phyloP scores from a whole-genome alignment of 2,113 vertebrate species.

The Cynopterus brachyotis region DNA sequence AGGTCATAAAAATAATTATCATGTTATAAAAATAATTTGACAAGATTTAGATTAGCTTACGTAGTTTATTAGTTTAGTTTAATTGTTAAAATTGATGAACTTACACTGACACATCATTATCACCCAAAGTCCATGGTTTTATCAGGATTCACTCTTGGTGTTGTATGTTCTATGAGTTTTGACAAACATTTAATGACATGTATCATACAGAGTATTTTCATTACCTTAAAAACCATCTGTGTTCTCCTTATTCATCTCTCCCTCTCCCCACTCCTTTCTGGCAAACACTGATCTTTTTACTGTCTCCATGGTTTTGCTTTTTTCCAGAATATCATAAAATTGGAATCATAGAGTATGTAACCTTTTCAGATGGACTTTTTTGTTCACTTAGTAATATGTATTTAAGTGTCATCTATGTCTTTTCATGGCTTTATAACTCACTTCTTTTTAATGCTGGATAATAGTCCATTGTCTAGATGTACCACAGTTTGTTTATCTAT shows the following conservation, averaged over 20 bases:
- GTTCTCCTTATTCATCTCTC: background rate
- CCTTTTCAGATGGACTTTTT: background rate
- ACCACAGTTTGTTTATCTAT: background rate
- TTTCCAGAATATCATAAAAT: background rate
- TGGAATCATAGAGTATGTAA: background rate
- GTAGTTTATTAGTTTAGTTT: slow-evolving; percentile 5
- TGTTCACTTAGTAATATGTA: background rate
- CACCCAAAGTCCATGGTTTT: background rate
- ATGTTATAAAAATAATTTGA: background rate
- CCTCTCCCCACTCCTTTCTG: background rate
- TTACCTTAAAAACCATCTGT: background rate
- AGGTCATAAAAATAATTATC: background rate
- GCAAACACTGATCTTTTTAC: background rate
- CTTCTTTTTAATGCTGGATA: background rate
- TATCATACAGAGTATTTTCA: background rate
- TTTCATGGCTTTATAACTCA: background rate
- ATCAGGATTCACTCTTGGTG: background rate
- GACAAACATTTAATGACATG: background rate
- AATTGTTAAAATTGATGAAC: background rate
- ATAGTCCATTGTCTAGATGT: background rate
- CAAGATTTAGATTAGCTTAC: background rate
- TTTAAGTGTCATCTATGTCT: background rate
- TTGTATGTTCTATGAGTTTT: background rate
- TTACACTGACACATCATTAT: background rate
- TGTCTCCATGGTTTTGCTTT: background rate